Evolutionary conservation across 2,797 vertebrate genomes (phyloP), one percentile per base, ranked within the genome.

Genomic region (Chrysocyon brachyurus): DNA sequence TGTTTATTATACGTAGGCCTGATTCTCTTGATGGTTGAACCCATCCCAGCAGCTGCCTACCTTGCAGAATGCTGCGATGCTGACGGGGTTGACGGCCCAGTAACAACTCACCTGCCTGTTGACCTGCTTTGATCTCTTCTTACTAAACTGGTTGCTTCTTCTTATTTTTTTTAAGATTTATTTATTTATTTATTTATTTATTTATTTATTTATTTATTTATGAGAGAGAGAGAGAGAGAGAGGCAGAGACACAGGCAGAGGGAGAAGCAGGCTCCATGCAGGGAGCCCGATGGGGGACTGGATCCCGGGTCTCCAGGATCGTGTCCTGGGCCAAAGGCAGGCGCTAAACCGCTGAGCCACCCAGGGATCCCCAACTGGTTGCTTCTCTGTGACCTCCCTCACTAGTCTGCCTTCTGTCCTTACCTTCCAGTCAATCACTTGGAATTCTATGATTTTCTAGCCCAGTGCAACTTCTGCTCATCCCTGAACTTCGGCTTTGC

Each of bases 41-140:
- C 31, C 31, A 12, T 17, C 17, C 24, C 7, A 40, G 22, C 12
- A 61, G 49, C 3, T n/a, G 28, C 24, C 21, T 21, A 12, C n/a
- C 21, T 40, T 59, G 63, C 0, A 33, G 52, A 33, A 46, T 26
- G 22, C 6, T 63, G 16, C 19, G 3, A 0, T 22, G 22, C 17
- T 19, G 21, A 7, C 15, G 16, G 40, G 22, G n/a, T 54, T 57
- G 59, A 63, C 0, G 0, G 40, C 12, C 40, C 40, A 46, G 11
- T 12, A 17, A 75, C 12, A 17, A 9, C 46, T 77, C 5, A 56
- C 19, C 66, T 15, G 21, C 49, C 56, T 19, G 19, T 57, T 59
- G 59, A 33, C 12, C 2, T n/a, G 14, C 22, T 17, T 2, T 22
- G 52, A 36, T 84, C 21, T 86, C n/a, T 75, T 79, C 49, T 52